Evolutionary conservation across 1,140 invertebrate species (phyloP).

Genomic region (Coenobita brevimanus): DNA sequence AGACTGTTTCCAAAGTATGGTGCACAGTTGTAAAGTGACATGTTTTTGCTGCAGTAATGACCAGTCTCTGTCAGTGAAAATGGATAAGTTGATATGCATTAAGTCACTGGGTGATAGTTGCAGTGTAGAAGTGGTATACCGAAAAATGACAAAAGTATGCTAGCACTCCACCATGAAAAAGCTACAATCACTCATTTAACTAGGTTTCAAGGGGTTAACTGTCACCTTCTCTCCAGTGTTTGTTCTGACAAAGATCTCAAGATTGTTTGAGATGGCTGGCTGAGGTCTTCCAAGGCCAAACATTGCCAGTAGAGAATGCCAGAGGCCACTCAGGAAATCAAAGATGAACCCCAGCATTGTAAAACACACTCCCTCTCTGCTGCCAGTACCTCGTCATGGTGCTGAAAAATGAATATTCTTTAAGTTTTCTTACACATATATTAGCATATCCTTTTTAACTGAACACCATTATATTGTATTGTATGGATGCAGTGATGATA

Average conservation of each 20-base stretch:
- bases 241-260: conserved; percentile 55
- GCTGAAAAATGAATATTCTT: neutral
- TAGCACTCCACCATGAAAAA: neutral
- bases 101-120: neutral
- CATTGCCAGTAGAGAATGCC: conserved; percentile 33
- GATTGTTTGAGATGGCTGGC: conserved; percentile 10
- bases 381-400: neutral
- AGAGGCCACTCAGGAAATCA: conserved; percentile 28
- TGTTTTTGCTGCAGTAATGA: too few species aligned
- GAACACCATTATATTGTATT: too few species aligned
- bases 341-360: conserved; percentile 46
- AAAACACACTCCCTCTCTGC: neutral
- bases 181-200: neutral
- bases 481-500: too few species aligned
- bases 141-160: neutral
- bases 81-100: neutral
- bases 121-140: neutral
- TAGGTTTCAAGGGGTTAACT: neutral
- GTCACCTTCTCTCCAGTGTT: conserved; percentile 56
- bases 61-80: too few species aligned
- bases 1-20: too few species aligned
- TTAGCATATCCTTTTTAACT: too few species aligned
- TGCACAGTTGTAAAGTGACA: too few species aligned
- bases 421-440: too few species aligned
- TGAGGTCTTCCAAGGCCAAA: conserved; percentile 44